Evolutionary conservation across 2,888 invertebrate genomes (phyloP), one percentile per base, ranked within the genome.

Genomic region (Protonemura montana): DNA sequence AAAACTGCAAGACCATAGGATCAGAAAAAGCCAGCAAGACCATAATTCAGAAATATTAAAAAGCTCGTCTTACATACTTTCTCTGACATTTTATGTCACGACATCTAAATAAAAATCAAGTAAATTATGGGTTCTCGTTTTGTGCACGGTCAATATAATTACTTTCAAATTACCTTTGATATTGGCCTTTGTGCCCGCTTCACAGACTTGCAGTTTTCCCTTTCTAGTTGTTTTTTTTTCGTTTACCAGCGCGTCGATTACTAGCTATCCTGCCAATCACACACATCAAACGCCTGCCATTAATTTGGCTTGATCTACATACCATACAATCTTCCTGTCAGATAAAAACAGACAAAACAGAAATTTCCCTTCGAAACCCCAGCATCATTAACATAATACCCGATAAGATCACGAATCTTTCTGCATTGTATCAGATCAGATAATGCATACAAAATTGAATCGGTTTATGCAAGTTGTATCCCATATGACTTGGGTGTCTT

Each of bases 361-460:
- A 59, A 13, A 59, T 59, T 21, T 59, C 59, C 59, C 59, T 59
- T 59, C 59, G 13, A 59, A 59, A 16, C 59, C 10, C 59, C 7
- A 59, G 21, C 59, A 16, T 59, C 59, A 59, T 59, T 59, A 59
- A 1, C 59, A 59, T 59, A 59, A 59, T 59, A 59, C 21, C 59
- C 3, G 59, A 59, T 3, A 10, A 10, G 59, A 59, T 59, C 59
- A 59, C 59, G 59, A 59, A 59, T 59, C 3, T 59, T 2, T 59
- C 59, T 59, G 59, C 16, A 21, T 7, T 59, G 59, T 59, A 59
- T 59, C 59, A 59, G 59, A 59, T 59, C 59, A 21, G 59, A 59
- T 59, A 59, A 41, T 41, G 59, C 59, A 59, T 59, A 59, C 59
- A 59, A 59, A n/a, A 59, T 59, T 59, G 59, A 59, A 59, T 59